Conservation (phyloP, 2,888 invertebrate genomes). For the Fragum whitleyi region DNA sequence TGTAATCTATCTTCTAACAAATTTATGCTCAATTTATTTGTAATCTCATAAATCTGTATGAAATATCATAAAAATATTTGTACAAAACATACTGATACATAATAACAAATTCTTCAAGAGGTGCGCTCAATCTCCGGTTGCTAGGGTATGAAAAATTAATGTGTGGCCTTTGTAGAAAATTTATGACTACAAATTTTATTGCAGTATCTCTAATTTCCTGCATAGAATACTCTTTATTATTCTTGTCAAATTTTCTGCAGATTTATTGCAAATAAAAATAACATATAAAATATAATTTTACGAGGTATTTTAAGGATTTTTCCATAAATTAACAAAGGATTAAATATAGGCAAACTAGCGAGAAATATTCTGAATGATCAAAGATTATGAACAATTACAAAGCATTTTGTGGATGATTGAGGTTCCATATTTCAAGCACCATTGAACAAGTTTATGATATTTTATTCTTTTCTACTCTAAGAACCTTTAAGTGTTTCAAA, state of each 20-base stretch:
- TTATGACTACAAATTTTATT: constrained; percentile 34
- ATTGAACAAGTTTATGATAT: constrained; percentile 16
- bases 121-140: constrained; percentile 7
- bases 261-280: constrained; percentile 55
- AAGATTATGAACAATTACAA: constrained; percentile 15
- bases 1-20: not conserved
- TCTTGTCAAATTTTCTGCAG: constrained; percentile 51
- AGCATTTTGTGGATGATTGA: constrained; percentile 25
- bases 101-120: constrained; percentile 15
- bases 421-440: constrained; percentile 22
- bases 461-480: constrained; percentile 7
- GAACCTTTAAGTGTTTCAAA: not conserved
- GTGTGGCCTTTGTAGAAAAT: constrained; percentile 39
- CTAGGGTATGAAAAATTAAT: constrained; percentile 30
- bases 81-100: constrained; percentile 10
- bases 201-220: constrained; percentile 40
- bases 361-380: constrained; percentile 12
- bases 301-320: constrained; percentile 35
- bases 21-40: constrained; percentile 18
- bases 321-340: constrained; percentile 57
- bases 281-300: constrained; percentile 56
- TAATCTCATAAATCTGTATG: constrained; percentile 20
- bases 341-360: constrained; percentile 20
- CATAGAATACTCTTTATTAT: constrained; percentile 42
- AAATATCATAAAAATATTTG: constrained; percentile 30